These are phyloP conservation scores for Enteromius treurensis DNA, from an alignment of 2,797 vertebrate genomes.

Conservation along the genomic window DNA sequence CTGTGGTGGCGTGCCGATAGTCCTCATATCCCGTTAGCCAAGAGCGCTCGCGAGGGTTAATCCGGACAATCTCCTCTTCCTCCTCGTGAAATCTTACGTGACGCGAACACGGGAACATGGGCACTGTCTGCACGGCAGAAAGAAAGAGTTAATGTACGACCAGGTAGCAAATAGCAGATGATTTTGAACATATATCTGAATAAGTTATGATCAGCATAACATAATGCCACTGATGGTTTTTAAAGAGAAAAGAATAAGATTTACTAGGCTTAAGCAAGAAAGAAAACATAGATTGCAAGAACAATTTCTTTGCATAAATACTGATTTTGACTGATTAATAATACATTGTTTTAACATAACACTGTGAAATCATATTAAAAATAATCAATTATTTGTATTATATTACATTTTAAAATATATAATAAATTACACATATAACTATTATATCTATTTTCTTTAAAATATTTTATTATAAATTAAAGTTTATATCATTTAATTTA, in stretches of 20 bases:
- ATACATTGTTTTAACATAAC: not conserved
- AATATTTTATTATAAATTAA: not conserved
- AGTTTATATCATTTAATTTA: not conserved
- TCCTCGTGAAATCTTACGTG: constrained; percentile 88
- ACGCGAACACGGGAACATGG: constrained; percentile 82
- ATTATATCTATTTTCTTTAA: no score
- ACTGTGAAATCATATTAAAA: not conserved
- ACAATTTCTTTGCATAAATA: not conserved
- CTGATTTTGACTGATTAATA: not conserved
- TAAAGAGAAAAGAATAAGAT: not conserved
- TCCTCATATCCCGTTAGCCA: constrained; percentile 95
- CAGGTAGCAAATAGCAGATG: not conserved
- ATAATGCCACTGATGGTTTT: not conserved
- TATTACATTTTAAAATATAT: not conserved
- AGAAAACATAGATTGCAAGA: not conserved
- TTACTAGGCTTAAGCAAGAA: not conserved
- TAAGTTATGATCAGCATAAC: not conserved
- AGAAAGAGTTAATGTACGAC: not conserved
- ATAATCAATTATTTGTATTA: not conserved
- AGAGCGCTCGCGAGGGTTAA: constrained; percentile 88
- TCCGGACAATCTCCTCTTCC: constrained; percentile 90
- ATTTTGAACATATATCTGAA: not conserved
- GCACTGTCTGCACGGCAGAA: constrained; percentile 74
- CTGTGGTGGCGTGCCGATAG: constrained; percentile 86
- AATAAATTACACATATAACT: not conserved